phyloP scores from a whole-genome alignment of 2,113 vertebrate species.

The Grus americana region DNA sequence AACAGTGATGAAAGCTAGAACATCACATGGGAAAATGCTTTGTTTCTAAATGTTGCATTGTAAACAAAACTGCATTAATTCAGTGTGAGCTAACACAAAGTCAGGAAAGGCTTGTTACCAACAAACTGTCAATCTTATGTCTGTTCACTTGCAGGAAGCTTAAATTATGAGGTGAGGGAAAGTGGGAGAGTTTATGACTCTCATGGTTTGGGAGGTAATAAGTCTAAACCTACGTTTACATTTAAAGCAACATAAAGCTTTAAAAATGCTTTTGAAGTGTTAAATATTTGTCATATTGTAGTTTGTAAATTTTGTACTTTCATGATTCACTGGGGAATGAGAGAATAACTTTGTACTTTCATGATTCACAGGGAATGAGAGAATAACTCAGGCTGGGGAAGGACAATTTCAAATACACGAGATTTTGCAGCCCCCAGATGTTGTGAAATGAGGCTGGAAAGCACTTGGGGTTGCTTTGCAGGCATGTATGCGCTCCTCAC shows the following conservation, averaged over 20 bases:
- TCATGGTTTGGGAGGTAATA: not conserved
- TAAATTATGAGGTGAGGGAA: not conserved
- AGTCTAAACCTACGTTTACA: not conserved
- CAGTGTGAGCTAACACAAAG: not conserved
- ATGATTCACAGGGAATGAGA: not conserved
- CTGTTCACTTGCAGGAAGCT: slow-evolving; percentile 1
- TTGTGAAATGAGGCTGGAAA: not conserved
- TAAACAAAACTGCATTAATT: slow-evolving; percentile 31
- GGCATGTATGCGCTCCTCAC: fast-evolving
- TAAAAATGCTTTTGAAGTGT: not conserved
- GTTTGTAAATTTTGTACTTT: not conserved
- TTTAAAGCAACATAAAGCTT: not conserved
- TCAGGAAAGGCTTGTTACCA: not conserved
- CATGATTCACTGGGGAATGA: not conserved
- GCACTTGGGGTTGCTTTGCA: not conserved
- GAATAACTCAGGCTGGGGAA: not conserved
- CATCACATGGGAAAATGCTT: not conserved
- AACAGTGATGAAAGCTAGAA: not conserved
- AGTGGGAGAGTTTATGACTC: not conserved
- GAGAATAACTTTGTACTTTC: not conserved
- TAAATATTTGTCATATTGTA: not conserved
- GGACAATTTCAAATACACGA: not conserved
- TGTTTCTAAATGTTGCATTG: slow-evolving; percentile 1
- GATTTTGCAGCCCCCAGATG: not conserved
- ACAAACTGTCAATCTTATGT: not conserved